These are phyloP conservation scores for Microdon myrmicae DNA, from an alignment of 2,888 invertebrate species.

Conservation along the genomic window DNA sequence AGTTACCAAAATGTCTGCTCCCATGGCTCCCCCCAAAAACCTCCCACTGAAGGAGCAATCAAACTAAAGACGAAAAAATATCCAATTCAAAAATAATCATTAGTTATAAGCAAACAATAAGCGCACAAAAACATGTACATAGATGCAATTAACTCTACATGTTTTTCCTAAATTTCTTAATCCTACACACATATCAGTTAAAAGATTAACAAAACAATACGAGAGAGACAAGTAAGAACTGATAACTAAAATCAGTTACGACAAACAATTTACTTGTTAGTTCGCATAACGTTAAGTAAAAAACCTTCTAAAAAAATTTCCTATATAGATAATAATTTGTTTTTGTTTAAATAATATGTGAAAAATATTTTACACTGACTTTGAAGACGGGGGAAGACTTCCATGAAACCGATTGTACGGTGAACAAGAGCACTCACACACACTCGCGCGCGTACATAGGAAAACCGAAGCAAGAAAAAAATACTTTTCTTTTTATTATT, in stretches of 20 bases:
- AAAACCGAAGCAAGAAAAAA: constrained; percentile 11
- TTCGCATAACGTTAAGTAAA: too few relatives aligned
- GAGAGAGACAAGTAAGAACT: too few relatives aligned
- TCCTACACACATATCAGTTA: too few relatives aligned
- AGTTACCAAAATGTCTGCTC: constrained; percentile 51
- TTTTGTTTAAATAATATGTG: constrained; percentile 3
- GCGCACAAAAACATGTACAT: background rate
- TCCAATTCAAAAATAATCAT: background rate
- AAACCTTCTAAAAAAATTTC: background rate
- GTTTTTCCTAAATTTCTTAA: constrained; percentile 1
- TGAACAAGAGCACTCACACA: constrained; percentile 22
- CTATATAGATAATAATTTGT: background rate
- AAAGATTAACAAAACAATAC: background rate
- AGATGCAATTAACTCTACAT: constrained; percentile 25
- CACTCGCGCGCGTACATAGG: constrained; percentile 20
- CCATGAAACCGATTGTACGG: constrained; percentile 46
- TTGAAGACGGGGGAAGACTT: constrained; percentile 46
- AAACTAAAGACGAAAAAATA: constrained; percentile 6
- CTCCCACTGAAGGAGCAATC: too few relatives aligned
- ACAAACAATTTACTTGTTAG: too few relatives aligned
- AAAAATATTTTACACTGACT: constrained; percentile 45
- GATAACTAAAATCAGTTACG: too few relatives aligned
- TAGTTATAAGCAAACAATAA: background rate
- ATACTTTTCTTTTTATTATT: constrained; percentile 5
- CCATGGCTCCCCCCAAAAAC: constrained; percentile 23